Base-by-base conservation (phyloP, 1,140 invertebrate genomes). In the Penaeus japonicus region DNA sequence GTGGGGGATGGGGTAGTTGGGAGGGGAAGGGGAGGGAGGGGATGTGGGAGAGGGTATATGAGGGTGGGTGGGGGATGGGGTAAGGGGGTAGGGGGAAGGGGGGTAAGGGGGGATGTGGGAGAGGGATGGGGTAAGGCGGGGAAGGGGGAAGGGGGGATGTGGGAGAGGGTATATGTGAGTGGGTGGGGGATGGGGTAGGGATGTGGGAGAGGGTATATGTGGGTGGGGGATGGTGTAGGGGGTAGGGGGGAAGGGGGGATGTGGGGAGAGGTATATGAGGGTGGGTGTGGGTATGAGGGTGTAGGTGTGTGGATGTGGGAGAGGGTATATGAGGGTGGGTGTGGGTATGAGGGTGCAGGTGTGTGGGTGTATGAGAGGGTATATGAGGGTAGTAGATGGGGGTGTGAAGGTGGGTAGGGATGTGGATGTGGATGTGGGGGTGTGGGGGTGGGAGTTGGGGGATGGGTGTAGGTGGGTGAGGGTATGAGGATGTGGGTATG, bases 161-260 rank as follows among this genome's bases (percentile, higher is more conserved):
- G 57, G 39, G 24, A 83, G 17, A 83, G n/a, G 35, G 7, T n/a
- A 27, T 32, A 27, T 12, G 77, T 22, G 18, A 53, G 39, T 47
- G 39, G 32, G 47, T 47, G 27, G 47, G 57, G 32, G 24, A 35
- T 30, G 53, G 35, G 30, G 39, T 18, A 32, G 35, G 62, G 27
- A 57, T 32, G n/a, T 32, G 39, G 24, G 18, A 27, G 20, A 62
- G 17, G 65, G 57, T 39, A 35, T 39, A 57, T 39, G 59, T 35
- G 57, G 65, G 81, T 65, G 81, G 39, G 81, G 39, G 57, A 83
- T 55, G 39, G 53, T 62, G 57, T 35, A 32, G 62, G 81, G 39
- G 81, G 62, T n/a, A 62, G 81, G 65, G 81, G 39, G 81, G 39
- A 57, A 83, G 57, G 39, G 54, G 59, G n/a, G 59, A 59, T 59